phyloP scores from a whole-genome alignment of 2,888 invertebrate species.

The Drosophila planitibia region DNA sequence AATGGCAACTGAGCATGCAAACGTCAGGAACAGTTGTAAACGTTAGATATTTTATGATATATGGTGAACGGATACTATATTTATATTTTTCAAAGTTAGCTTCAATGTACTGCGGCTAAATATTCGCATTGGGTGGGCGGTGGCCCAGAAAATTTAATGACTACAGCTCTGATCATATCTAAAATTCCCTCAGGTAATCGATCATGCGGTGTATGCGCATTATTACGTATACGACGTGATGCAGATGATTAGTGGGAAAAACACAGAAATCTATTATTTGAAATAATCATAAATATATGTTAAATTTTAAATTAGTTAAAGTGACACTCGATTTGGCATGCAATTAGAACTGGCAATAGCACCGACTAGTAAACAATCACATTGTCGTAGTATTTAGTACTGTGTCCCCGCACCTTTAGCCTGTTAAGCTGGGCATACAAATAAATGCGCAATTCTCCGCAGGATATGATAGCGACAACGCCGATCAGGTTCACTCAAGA shows the following conservation, averaged over 20 bases:
- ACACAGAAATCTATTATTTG: background rate
- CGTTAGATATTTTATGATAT: constrained; percentile 55
- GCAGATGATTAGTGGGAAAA: background rate
- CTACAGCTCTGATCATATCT: constrained; percentile 35
- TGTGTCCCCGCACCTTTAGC: constrained; percentile 36
- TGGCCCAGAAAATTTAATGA: constrained; percentile 38
- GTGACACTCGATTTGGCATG: background rate
- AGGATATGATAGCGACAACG: constrained; percentile 65
- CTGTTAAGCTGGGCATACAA: constrained; percentile 17
- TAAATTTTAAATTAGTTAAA: background rate
- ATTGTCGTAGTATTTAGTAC: constrained; percentile 46
- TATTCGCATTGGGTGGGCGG: constrained; percentile 41
- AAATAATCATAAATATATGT: background rate
- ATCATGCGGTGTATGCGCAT: constrained; percentile 37
- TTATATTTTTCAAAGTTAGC: background rate
- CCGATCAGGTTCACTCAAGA: constrained; percentile 3
- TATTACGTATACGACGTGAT: constrained; percentile 30
- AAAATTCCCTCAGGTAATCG: constrained; percentile 4
- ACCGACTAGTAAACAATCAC: constrained; percentile 20
- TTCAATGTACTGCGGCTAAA: constrained; percentile 20
- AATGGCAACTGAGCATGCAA: constrained; percentile 82
- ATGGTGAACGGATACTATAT: constrained; percentile 23
- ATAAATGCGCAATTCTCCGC: constrained; percentile 56
- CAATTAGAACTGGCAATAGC: constrained; percentile 20
- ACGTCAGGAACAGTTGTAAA: constrained; percentile 67